Evolutionary conservation across 2,797 vertebrate species (phyloP).

Genomic region (Meda fulgida): DNA sequence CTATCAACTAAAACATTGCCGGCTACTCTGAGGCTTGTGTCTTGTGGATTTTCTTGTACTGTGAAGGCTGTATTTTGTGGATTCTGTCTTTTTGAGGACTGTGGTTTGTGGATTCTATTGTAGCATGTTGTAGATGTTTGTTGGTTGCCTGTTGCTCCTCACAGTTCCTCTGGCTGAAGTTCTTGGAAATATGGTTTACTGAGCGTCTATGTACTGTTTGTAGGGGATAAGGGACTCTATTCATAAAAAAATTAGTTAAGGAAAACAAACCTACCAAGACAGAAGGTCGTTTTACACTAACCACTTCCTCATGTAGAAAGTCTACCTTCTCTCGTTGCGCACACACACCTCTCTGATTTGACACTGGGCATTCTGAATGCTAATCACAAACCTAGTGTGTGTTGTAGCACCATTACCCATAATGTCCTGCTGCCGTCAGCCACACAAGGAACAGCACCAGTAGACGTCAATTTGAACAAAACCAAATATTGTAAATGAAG

Average conservation of each 20-base stretch:
- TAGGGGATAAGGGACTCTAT: slow-evolving; percentile 57
- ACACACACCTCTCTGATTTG: slow-evolving; percentile 12
- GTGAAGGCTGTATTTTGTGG: slow-evolving; percentile 4
- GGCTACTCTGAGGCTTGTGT: slow-evolving; percentile 24
- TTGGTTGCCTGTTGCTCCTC: slow-evolving; percentile 23
- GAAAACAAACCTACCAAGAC: slow-evolving; percentile 54
- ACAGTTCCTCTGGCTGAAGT: slow-evolving; percentile 2
- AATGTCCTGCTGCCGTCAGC: neutral
- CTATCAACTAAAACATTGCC: slow-evolving; percentile 22
- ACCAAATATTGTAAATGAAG: neutral
- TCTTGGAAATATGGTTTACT: slow-evolving; percentile 6
- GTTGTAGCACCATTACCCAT: neutral
- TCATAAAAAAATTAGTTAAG: slow-evolving; percentile 48
- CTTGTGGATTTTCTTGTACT: slow-evolving; percentile 32
- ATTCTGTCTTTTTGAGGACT: neutral
- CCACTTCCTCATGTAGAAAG: slow-evolving; percentile 52
- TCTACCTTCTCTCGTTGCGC: slow-evolving; percentile 19
- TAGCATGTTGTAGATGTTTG: slow-evolving; percentile 10
- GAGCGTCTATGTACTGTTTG: slow-evolving; percentile 29
- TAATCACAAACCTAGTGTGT: slow-evolving; percentile 21
- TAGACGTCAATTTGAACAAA: neutral
- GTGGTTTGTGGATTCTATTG: slow-evolving; percentile 20
- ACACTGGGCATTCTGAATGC: slow-evolving; percentile 36
- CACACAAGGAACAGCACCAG: neutral
- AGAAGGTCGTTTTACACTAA: slow-evolving; percentile 57